Evolutionary conservation across 2,113 vertebrate species (phyloP).

Genomic region (Ploceus nigricollis): DNA sequence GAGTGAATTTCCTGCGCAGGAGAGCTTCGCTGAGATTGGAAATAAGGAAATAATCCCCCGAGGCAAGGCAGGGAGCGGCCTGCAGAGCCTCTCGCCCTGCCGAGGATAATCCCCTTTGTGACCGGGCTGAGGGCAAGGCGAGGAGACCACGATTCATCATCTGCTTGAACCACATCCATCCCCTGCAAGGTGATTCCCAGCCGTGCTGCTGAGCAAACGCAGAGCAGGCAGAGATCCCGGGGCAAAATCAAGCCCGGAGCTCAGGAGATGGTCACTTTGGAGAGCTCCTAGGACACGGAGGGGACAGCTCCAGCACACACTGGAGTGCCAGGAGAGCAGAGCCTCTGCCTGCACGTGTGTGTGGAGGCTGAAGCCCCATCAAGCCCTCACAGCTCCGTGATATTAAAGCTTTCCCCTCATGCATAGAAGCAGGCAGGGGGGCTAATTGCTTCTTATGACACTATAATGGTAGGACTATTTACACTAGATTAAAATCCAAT

Average conservation of each 20-base stretch:
- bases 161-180: not conserved
- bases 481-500: constrained; percentile 78
- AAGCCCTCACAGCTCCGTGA: constrained; percentile 25
- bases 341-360: not conserved
- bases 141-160: constrained; percentile 1
- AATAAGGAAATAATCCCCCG: no score
- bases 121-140: not conserved
- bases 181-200: not conserved
- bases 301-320: rapidly evolving
- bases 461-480: constrained; percentile 75
- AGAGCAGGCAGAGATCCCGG: not conserved
- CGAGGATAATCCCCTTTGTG: constrained; percentile 40
- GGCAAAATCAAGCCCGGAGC: rapidly evolving
- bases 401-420: constrained; percentile 55
- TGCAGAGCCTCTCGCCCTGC: not conserved
- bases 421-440: constrained; percentile 58
- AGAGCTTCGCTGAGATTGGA: not conserved
- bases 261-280: not conserved
- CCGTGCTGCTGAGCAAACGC: not conserved
- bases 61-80: not conserved
- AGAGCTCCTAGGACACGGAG: not conserved
- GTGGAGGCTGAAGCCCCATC: constrained; percentile 31
- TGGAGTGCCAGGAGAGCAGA: rapidly evolving
- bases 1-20: constrained; percentile 7
- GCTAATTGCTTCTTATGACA: constrained; percentile 75